These are phyloP conservation scores for Hypomecis atomaria DNA, from an alignment of 2,888 invertebrate genomes.

Conservation along the genomic window DNA sequence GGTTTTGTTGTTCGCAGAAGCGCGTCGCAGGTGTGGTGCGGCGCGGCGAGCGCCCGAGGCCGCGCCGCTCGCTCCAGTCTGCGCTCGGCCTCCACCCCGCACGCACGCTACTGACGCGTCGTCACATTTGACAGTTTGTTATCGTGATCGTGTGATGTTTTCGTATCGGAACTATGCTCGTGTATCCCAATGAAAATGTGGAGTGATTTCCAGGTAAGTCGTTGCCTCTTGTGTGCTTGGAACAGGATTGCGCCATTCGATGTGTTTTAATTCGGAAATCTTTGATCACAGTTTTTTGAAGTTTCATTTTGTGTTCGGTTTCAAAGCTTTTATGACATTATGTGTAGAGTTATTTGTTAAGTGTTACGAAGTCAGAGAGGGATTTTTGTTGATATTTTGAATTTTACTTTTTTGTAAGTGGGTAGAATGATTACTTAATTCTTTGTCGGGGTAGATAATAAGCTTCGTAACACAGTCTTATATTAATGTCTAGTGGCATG, in stretches of 20 bases:
- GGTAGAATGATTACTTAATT: constrained; percentile 29
- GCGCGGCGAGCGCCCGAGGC: constrained; percentile 51
- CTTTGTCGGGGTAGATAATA: neutral
- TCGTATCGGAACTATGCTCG: constrained; percentile 81
- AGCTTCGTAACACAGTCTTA: neutral
- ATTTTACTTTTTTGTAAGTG: constrained; percentile 21
- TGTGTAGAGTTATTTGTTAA: constrained; percentile 4
- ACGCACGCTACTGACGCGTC: constrained; percentile 68
- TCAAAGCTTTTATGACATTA: constrained; percentile 13
- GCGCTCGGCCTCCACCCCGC: constrained; percentile 75
- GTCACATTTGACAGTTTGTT: constrained; percentile 82
- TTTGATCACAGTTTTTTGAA: constrained; percentile 42
- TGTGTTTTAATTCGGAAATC: constrained; percentile 39
- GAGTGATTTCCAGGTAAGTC: constrained; percentile 83
- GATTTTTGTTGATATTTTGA: neutral
- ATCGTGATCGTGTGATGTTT: constrained; percentile 84
- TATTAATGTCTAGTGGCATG: too few species aligned
- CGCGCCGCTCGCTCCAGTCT: constrained; percentile 69
- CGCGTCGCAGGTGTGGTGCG: constrained; percentile 80
- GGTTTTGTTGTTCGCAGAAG: constrained; percentile 79
- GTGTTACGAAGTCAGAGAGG: constrained; percentile 1
- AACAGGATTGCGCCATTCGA: constrained; percentile 44
- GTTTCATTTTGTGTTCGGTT: constrained; percentile 22
- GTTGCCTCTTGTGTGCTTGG: constrained; percentile 19
- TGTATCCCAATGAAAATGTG: constrained; percentile 85